These are phyloP conservation scores for Amphipyra tragopoginis DNA, from an alignment of 2,888 invertebrate species.

Conservation along the genomic window DNA sequence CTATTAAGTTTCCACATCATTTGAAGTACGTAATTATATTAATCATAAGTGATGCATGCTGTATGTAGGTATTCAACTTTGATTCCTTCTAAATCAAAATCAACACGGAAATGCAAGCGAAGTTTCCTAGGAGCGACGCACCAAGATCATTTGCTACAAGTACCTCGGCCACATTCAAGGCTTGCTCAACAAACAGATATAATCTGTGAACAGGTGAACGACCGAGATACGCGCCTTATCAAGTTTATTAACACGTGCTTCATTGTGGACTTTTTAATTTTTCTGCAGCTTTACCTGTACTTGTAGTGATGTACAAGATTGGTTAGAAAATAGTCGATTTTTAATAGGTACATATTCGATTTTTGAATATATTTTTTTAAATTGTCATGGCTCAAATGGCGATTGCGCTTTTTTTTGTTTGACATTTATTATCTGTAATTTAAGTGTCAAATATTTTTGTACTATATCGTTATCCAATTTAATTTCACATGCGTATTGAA, in stretches of 20 bases:
- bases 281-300: conserved; percentile 7
- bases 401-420: no score
- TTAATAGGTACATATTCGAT: no score
- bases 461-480: no score
- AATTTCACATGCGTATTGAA: no score
- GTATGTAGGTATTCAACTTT: conserved; percentile 5
- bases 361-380: no score
- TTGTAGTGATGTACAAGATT: conserved; percentile 3
- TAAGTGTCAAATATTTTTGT: no score
- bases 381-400: no score
- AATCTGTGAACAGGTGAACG: conserved; percentile 79
- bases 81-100: conserved; percentile 15
- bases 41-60: neutral
- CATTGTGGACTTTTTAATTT: conserved; percentile 41
- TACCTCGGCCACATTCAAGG: conserved; percentile 70
- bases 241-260: conserved; percentile 76
- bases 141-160: conserved; percentile 45
- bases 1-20: no score
- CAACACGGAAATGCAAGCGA: conserved; percentile 37
- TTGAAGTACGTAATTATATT: no score
- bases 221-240: conserved; percentile 74
- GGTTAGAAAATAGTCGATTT: no score
- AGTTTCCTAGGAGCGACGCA: conserved; percentile 20
- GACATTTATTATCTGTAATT: no score
- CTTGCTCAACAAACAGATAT: conserved; percentile 75